Percentiles rank a stretch among this genome's conserved stretches.
Conservation (phyloP, 2,888 invertebrate species). For the Digitonthophagus gazella region DNA sequence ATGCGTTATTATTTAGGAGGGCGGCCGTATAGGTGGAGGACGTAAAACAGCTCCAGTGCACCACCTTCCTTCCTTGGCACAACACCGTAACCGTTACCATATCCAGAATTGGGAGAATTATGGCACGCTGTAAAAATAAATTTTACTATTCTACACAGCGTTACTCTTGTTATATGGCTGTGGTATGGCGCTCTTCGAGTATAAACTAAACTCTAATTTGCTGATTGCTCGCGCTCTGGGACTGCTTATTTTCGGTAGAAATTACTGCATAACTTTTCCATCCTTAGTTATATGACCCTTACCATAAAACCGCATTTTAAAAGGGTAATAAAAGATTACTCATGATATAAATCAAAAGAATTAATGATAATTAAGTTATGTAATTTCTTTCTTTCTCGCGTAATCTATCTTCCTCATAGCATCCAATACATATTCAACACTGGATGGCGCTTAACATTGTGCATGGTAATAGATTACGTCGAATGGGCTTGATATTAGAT, state of each 20-base stretch:
- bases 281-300: too few relatives aligned
- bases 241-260: not conserved
- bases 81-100: slow-evolving; percentile 3
- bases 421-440: not conserved
- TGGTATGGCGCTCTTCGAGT: not conserved
- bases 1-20: slow-evolving; percentile 16
- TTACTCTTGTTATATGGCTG: not conserved
- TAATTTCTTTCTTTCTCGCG: too few relatives aligned
- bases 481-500: not conserved
- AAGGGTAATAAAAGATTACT: too few relatives aligned
- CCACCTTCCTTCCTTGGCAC: slow-evolving; percentile 4
- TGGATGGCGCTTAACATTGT: not conserved
- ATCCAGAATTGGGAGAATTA: slow-evolving; percentile 14
- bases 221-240: not conserved
- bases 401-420: too few relatives aligned
- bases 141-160: slow-evolving; percentile 4
- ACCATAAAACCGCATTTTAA: too few relatives aligned
- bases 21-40: slow-evolving; percentile 3
- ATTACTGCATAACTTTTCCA: too few relatives aligned
- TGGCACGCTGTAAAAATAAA: slow-evolving; percentile 6
- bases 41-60: slow-evolving; percentile 3
- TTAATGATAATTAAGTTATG: too few relatives aligned
- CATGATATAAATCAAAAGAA: too few relatives aligned
- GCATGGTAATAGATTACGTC: not conserved
- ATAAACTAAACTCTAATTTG: slow-evolving; percentile 4